Evolutionary conservation across 2,888 invertebrate species (phyloP).

Genomic region (Harmothoe impar): DNA sequence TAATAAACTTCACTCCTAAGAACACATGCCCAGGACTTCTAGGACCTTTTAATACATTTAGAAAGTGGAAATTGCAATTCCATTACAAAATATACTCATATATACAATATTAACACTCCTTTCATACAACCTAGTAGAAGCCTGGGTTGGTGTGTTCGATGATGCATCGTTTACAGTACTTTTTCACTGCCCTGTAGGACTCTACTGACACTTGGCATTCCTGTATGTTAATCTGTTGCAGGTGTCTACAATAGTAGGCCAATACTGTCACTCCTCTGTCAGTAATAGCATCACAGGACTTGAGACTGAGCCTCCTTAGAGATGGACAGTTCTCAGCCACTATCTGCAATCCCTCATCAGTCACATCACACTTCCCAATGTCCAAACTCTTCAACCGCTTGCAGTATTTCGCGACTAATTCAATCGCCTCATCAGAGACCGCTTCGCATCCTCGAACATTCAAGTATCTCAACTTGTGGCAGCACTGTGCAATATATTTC

Average conservation of each 20-base stretch:
- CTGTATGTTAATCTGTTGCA: constrained; percentile 95
- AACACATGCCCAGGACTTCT: too few relatives aligned
- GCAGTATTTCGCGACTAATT: constrained; percentile 92
- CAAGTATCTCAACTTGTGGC: constrained; percentile 92
- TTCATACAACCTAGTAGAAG: constrained; percentile 87
- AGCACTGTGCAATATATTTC: constrained; percentile 92
- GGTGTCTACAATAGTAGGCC: constrained; percentile 93
- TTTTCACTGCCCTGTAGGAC: constrained; percentile 95
- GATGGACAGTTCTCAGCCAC: constrained; percentile 91
- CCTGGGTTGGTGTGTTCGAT: constrained; percentile 98
- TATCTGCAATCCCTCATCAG: constrained; percentile 93
- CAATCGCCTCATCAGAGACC: constrained; percentile 95
- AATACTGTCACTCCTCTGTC: constrained; percentile 94
- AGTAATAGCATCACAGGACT: constrained; percentile 95
- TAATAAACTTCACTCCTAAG: too few relatives aligned
- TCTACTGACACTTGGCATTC: constrained; percentile 95
- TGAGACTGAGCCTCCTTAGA: constrained; percentile 93
- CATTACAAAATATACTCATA: not conserved
- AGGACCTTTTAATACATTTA: too few relatives aligned
- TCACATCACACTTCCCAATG: constrained; percentile 96
- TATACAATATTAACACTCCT: not conserved
- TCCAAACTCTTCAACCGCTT: constrained; percentile 93
- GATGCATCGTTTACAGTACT: constrained; percentile 95
- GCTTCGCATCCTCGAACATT: constrained; percentile 96
- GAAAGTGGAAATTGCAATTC: too few relatives aligned